Percentiles rank a stretch among this genome's conserved stretches.
Conservation (phyloP, 2,797 vertebrate species). For the Coreius guichenoti region DNA sequence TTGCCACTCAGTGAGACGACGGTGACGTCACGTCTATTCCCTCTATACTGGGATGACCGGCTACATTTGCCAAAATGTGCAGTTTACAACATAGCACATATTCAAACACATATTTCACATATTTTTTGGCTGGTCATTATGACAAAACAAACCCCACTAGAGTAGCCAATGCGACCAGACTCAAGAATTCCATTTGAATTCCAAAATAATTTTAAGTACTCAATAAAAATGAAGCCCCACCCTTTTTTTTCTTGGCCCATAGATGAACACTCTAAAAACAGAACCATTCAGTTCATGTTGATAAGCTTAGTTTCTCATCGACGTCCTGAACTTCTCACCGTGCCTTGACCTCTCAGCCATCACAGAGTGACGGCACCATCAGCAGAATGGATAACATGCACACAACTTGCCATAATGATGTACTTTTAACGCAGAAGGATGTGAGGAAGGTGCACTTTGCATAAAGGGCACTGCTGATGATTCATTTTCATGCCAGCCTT, state of each 20-base stretch:
- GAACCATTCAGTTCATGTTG: background rate
- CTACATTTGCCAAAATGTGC: background rate
- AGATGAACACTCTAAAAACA: background rate
- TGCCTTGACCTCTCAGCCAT: conserved; percentile 22
- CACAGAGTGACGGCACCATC: conserved; percentile 7
- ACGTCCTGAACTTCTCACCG: background rate
- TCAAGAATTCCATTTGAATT: background rate
- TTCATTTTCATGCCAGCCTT: conserved; percentile 13
- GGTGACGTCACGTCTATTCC: no score
- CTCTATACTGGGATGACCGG: background rate
- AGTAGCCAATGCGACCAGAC: background rate
- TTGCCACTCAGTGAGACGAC: no score
- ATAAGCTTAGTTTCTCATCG: background rate
- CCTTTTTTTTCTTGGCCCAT: background rate
- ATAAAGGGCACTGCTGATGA: conserved; percentile 35
- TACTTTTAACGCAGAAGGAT: conserved; percentile 18
- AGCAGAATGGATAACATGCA: conserved; percentile 17
- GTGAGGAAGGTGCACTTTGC: conserved; percentile 16
- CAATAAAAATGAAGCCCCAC: background rate
- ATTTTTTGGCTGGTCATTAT: background rate
- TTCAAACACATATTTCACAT: no score
- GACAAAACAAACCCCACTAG: background rate
- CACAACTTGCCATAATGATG: conserved; percentile 19
- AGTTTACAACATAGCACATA: background rate
- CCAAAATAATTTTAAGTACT: background rate